Base-by-base conservation (phyloP, 2,113 vertebrate genomes). In the Myocastor coypus region DNA sequence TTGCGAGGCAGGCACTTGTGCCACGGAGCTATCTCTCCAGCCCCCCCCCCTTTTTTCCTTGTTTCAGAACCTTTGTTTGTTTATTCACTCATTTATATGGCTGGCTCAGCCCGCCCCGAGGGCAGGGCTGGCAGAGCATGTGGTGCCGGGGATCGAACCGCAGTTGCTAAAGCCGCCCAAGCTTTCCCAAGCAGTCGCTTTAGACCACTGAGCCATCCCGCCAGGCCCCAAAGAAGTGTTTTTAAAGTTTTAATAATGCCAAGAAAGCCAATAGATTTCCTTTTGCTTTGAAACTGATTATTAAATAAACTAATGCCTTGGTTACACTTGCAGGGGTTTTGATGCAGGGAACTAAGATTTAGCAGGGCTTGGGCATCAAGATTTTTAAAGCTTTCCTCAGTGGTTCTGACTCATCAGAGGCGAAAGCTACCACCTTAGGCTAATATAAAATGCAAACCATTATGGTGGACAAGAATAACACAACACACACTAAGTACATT, bases 391-490 rank as follows among this genome's bases (percentile, higher is more conserved):
- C n/a, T 42, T 84, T 88, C 40, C 69, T 84, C 6, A 7, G 34
- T 83, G 34, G 92, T 61, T 93, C 66, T 75, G 64, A 75, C 1
- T 11, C 32, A 30, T 50, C 66, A 91, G 73, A 40, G 57, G 66
- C 83, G 46, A 86, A 17, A 75, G 63, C 5, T 55, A 87, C 52
- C 24, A 87, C n/a, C 75, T 83, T 64, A 55, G 55, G 40, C n/a
- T 83, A 91, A 77, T 63, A 96, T 42, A 81, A 80, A 83, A 8
- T 71, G n/a, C 20, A 91, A 77, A 87, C 63, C 13, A 71, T 64
- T 20, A 78, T n/a, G 32, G 34, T 73, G 40, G 40, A 80, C 13
- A 83, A 26, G 91, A 93, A 63, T n/a, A 93, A 95, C 50, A 17
- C 61, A 89, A 85, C 64, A 85, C 34, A 89, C 0, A 71, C 34